phyloP scores from a whole-genome alignment of 2,888 invertebrate genomes.

The Dolichopus griseipennis region DNA sequence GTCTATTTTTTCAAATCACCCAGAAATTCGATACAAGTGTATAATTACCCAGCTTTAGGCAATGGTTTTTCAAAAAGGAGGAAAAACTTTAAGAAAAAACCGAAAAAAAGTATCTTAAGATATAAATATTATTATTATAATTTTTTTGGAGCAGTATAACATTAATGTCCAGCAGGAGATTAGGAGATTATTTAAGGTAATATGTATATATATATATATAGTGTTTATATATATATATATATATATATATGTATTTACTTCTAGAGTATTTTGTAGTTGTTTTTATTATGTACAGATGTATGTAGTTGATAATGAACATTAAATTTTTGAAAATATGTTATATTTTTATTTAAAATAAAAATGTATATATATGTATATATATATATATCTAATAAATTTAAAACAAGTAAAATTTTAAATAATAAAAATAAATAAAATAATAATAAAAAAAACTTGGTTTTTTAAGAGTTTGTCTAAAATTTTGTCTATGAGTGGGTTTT shows the following conservation, averaged over 20 bases:
- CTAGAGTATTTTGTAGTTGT: no score
- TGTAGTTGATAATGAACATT: background rate
- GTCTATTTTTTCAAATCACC: background rate
- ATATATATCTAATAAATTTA: background rate
- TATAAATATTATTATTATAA: background rate
- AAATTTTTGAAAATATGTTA: background rate
- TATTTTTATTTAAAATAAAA: background rate
- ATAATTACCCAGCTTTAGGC: background rate
- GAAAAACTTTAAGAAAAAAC: background rate
- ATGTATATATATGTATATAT: no score
- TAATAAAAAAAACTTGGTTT: background rate
- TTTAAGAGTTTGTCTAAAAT: background rate
- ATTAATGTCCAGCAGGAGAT: background rate
- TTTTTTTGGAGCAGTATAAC: background rate
- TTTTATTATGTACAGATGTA: no score
- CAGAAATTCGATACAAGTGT: constrained; percentile 3
- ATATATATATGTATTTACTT: no score
- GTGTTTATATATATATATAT: no score
- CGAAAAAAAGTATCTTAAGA: no score
- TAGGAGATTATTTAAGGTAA: background rate
- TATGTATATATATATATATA: no score
- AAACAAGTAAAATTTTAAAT: background rate
- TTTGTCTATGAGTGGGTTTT: background rate
- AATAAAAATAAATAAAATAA: background rate
- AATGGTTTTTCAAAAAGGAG: background rate